Evolutionary conservation across 1,140 invertebrate species (phyloP), one percentile per base, ranked within the genome.

Genomic region (Drosophila sulfurigaster): DNA sequence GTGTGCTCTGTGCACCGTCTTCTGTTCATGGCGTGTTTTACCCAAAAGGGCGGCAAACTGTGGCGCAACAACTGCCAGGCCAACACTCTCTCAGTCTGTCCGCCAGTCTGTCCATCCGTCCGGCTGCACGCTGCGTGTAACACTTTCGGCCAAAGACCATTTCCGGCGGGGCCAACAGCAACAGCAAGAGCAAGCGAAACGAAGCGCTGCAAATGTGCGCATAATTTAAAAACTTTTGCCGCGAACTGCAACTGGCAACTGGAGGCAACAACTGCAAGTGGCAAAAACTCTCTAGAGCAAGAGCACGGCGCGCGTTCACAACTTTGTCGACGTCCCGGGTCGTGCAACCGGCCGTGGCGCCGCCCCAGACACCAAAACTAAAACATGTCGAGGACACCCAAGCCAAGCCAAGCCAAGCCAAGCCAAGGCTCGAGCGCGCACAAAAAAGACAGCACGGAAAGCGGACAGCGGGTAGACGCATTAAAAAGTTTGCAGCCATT

Each of bases 401-500:
- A 25, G 13, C 3, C 48, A 49, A 41, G 13, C 6, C 64, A 70
- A 41, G 28, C 6, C 64, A 70, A 41, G 28, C 35, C 20, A 25
- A 38, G 35, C 35, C 35, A 38, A 10, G 10, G 35, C 5, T 1
- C 30, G 30, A 32, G 30, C 30, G 7, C 30, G 5, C 30, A 32
- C 20, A 25, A 4, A 25, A 32, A 32, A 32, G 30, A 8, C 30
- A 32, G 30, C 30, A 32, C 30, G 30, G 5, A 32, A 41, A 28
- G 13, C 43, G 15, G 45, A 62, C 48, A 64, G 51, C 73, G 52
- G 45, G 45, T 45, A 78, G 79, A 89, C 78, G 78, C 85, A 91
- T 91, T 91, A 89, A 91, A 91, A 91, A 91, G 83, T 91, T 91
- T 91, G 74, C 81, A 86, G 89, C 89, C 85, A 91, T 91, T 91